Base-by-base conservation (phyloP, 1,140 invertebrate species). In the Drosophila nannoptera region DNA sequence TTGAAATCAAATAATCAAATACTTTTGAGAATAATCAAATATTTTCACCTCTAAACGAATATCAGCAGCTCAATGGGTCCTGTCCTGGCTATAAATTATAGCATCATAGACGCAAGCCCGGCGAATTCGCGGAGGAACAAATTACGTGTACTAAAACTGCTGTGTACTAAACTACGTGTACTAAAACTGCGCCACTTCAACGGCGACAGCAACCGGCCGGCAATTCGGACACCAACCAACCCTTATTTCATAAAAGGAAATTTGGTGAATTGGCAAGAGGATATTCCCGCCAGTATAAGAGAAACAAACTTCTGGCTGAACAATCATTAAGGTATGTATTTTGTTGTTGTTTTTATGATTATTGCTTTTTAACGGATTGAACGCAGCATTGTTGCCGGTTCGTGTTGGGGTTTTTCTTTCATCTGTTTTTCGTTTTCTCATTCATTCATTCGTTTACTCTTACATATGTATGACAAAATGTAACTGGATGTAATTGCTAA, bases 251-350 rank as follows among this genome's bases (percentile, higher is more conserved):
- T 12, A 6, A 12, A 29, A 40, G 12, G 12, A 5, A 43, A 43
- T 22, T 22, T 22, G 22, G 22, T 22, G 22, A 22, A 22, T 22
- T 22, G 1, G 22, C 22, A 3, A 22, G 3, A 22, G 22, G 1
- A 22, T 22, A 22, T 22, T 22, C 22, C 22, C 36, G 7, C 16
- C 7, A 55, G 11, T 9, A 7, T 9, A 56, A 22, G n/a, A n/a
- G 7, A 43, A 5, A 46, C 29, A 43, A 50, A 14, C 7, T 11
- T 33, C 60, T 29, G 36, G 35, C 45, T 72, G 49, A 72, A 75
- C 63, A 75, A 49, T 73, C 35, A 58, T 58, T 43, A 73, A 73
- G 45, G 48, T 73, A 60, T 69, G 50, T 69, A 72, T 73, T 75
- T 45, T 76, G 38, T 63, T 69, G 16, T 56, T 32, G 22, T 32